Percentiles rank a stretch among this genome's conserved stretches.
phyloP scores from a whole-genome alignment of 2,797 vertebrate species.

The Pipistrellus kuhlii region DNA sequence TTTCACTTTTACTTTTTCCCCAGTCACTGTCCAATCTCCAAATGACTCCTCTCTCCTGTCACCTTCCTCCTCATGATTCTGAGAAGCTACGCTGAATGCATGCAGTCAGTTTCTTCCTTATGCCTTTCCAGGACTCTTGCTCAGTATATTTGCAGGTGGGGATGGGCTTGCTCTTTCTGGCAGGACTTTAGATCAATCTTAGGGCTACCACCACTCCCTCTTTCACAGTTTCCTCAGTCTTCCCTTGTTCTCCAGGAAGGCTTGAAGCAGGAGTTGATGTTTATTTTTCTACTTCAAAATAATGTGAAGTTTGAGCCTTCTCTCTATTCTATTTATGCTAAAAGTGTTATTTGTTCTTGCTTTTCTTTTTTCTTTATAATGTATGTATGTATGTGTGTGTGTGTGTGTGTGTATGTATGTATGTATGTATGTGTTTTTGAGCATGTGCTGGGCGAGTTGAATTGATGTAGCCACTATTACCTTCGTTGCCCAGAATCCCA shows the following conservation, averaged over 20 bases:
- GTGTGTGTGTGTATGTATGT: neutral
- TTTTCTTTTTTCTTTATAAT: neutral
- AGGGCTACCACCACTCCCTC: neutral
- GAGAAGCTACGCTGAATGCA: neutral
- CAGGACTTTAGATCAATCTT: neutral
- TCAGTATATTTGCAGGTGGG: neutral
- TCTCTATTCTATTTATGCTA: neutral
- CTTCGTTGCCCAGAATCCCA: neutral
- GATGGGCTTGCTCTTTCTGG: neutral
- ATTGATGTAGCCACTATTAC: neutral
- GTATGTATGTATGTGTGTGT: neutral
- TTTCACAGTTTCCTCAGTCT: neutral
- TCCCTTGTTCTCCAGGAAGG: neutral
- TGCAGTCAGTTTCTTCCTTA: neutral
- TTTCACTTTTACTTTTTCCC: neutral
- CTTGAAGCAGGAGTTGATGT: neutral
- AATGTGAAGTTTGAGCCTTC: neutral
- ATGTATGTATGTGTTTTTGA: neutral
- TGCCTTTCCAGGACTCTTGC: neutral
- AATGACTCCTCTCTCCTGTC: neutral
- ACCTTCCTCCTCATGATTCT: neutral
- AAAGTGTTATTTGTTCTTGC: neutral
- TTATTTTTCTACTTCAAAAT: neutral
- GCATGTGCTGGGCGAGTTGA: neutral
- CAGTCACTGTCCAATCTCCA: neutral